Conservation (phyloP, 2,797 vertebrate genomes). For the Picus viridis region DNA sequence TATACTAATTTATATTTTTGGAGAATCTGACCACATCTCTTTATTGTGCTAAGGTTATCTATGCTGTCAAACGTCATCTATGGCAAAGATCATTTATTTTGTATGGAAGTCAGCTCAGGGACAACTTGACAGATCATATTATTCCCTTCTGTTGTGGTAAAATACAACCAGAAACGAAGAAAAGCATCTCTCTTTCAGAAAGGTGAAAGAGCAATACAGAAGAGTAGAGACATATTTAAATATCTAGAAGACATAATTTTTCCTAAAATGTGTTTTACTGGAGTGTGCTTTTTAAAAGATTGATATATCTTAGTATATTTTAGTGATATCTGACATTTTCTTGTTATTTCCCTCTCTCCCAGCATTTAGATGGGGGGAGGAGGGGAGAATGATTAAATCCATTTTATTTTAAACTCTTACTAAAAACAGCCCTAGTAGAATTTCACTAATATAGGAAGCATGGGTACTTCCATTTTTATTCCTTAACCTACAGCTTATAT, state of each 20-base stretch:
- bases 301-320: neutral
- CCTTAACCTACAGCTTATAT: neutral
- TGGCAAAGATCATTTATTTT: neutral
- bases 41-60: neutral
- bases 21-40: neutral
- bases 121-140: neutral
- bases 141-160: neutral
- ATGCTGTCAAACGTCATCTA: neutral
- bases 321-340: neutral
- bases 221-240: neutral
- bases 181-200: neutral
- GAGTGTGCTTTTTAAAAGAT: neutral
- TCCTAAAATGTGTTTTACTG: neutral
- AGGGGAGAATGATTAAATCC: accelerated
- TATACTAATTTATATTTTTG: neutral
- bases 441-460: neutral
- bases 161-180: constrained; percentile 35
- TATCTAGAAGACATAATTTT: neutral
- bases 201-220: neutral
- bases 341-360: neutral
- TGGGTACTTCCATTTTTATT: neutral
- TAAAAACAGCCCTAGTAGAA: neutral
- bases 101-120: neutral
- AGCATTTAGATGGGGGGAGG: neutral
- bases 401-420: neutral